Evolutionary conservation across 2,797 vertebrate species (phyloP).

Genomic region (Brachymystax lenok): DNA sequence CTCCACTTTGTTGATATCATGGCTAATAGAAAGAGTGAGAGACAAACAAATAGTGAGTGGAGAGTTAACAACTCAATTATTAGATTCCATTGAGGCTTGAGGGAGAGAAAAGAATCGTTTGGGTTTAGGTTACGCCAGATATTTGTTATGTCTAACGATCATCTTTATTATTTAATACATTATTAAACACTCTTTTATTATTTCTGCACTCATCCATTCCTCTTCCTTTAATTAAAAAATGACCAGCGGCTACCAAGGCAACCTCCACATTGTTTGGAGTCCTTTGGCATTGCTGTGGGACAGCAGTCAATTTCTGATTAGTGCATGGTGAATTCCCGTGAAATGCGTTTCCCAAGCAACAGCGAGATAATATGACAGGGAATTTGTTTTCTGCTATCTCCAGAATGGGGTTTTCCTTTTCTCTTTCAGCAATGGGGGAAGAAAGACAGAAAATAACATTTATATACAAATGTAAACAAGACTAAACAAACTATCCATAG

Average conservation of each 20-base stretch:
- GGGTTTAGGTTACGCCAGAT: constrained; percentile 4
- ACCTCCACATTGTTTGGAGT: constrained; percentile 18
- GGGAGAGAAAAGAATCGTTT: not conserved
- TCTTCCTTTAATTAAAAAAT: constrained; percentile 42
- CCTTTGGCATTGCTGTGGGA: constrained; percentile 39
- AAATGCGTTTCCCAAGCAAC: constrained; percentile 57
- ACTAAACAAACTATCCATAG: constrained; percentile 43
- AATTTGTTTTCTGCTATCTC: constrained; percentile 53
- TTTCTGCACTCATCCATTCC: constrained; percentile 29
- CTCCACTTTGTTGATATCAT: constrained; percentile 2
- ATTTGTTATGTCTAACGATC: constrained; percentile 15
- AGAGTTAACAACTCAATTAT: constrained; percentile 10
- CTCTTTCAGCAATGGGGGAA: constrained; percentile 25
- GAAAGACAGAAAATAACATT: constrained; percentile 21
- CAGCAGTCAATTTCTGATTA: constrained; percentile 58
- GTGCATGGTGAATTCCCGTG: constrained; percentile 44
- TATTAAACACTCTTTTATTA: constrained; percentile 15
- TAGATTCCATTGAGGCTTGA: not conserved
- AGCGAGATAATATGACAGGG: constrained; percentile 57
- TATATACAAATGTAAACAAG: constrained; percentile 15
- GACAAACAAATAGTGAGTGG: not conserved
- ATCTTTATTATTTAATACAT: not conserved
- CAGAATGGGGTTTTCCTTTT: constrained; percentile 37
- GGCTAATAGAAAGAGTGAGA: not conserved
- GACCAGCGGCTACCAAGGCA: constrained; percentile 31